Evolutionary conservation across 2,113 vertebrate species (phyloP), one percentile per base, ranked within the genome.

Genomic region (Pristiophorus japonicus): DNA sequence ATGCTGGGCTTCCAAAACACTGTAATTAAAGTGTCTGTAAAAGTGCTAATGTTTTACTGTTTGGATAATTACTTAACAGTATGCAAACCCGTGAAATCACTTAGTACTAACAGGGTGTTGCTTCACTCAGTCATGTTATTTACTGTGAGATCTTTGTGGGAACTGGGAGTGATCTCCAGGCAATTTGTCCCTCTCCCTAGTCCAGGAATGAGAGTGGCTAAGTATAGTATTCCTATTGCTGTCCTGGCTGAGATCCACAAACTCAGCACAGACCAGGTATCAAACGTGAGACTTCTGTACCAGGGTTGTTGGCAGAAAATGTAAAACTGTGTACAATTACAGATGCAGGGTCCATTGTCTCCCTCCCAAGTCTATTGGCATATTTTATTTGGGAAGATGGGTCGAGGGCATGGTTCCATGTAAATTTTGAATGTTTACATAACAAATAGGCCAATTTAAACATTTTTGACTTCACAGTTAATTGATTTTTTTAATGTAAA

Each of bases 21-120:
- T 14, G 63, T 70, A 47, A 66, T 94, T 94, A 94, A 94, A 67
- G 24, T 51, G 42, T 70, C 38, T 94, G 65, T 70, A 4, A 67
- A 94, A 94, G 65, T 70, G 65, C 22, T 70, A 70, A 70, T 55
- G 38, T 27, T 70, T 63, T 45, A 65, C 92, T 70, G 65, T 94
- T 94, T 94, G 65, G 92, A 47, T 94, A 94, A 94, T 22, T 27
- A n/a, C n/a, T n/a, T n/a, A n/a, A n/a, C 65, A 30, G 11, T 67
- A 11, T 70, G 45, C 65, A 94, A 94, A 51, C 47, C 70, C 1
- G 22, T 73, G 66, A 70, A 51, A 45, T 16, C 45, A 47, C 24
- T 70, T 14, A 47, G 70, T 94, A 27, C 8, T 51, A 65, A 51
- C 14, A 34, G 93, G 45, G 65, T 47, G 65, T 45, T 51, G 34